phyloP scores from a whole-genome alignment of 2,113 vertebrate species.

The Apistogramma diplotaenia region DNA sequence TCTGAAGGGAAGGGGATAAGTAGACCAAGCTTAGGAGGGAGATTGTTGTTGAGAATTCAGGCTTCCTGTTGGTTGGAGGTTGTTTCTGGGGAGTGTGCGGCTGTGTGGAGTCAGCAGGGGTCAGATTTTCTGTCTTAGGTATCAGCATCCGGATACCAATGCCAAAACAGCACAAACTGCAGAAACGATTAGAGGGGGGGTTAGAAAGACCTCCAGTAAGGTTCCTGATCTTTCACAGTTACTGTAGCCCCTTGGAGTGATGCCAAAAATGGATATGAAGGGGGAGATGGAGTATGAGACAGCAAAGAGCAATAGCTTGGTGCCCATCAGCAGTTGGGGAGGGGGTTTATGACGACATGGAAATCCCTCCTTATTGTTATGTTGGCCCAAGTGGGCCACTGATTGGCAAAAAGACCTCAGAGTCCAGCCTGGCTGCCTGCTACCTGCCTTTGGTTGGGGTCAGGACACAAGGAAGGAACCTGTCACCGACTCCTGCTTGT shows the following conservation, averaged over 20 bases:
- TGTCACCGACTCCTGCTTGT: slow-evolving; percentile 67
- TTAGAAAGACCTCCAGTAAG: slow-evolving; percentile 23
- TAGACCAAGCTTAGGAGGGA: not conserved
- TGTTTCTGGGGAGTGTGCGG: slow-evolving; percentile 48
- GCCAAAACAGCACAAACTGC: slow-evolving; percentile 67
- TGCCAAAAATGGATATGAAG: slow-evolving; percentile 29
- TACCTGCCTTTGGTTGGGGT: slow-evolving; percentile 47
- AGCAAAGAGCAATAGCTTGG: slow-evolving; percentile 44
- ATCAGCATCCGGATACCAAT: slow-evolving; percentile 65
- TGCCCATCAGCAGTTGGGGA: slow-evolving; percentile 26
- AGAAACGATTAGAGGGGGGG: slow-evolving; percentile 67
- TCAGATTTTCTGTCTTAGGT: slow-evolving; percentile 70
- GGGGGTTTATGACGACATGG: slow-evolving; percentile 51
- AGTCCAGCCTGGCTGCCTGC: slow-evolving; percentile 47
- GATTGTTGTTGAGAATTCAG: slow-evolving; percentile 16
- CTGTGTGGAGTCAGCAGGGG: slow-evolving; percentile 65
- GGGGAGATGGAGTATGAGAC: slow-evolving; percentile 30
- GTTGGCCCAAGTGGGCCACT: slow-evolving; percentile 25
- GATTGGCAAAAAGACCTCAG: slow-evolving; percentile 37
- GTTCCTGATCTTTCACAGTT: slow-evolving; percentile 43
- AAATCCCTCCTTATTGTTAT: slow-evolving; percentile 46
- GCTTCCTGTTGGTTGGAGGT: slow-evolving; percentile 10
- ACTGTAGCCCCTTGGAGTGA: slow-evolving; percentile 55
- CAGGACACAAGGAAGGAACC: slow-evolving; percentile 45
- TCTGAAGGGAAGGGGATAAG: slow-evolving; percentile 17